Percentiles rank a stretch among this genome's conserved stretches.
Conservation (phyloP, 2,113 vertebrate genomes). For the Ellobius talpinus region DNA sequence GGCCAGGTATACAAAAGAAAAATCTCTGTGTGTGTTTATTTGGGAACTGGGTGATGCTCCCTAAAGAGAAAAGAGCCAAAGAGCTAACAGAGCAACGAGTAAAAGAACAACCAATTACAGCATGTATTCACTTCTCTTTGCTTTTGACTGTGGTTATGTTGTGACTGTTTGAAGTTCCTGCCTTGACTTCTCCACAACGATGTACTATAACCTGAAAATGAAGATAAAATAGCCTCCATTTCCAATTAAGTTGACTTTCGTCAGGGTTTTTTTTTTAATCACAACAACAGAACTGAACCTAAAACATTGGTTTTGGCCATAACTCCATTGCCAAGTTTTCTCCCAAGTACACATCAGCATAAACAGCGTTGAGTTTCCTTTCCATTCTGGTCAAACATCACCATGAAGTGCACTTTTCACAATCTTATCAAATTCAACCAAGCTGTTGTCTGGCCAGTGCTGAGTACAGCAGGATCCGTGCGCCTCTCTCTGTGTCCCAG, state of each 20-base stretch:
- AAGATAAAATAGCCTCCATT: not conserved
- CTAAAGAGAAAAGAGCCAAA: too few species aligned
- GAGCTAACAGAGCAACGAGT: too few species aligned
- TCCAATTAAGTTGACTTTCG: not conserved
- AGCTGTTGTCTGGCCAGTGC: not conserved
- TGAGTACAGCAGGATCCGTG: not conserved
- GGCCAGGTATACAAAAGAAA: too few species aligned
- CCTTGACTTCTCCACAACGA: not conserved
- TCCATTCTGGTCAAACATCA: not conserved
- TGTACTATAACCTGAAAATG: not conserved
- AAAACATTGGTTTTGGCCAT: not conserved
- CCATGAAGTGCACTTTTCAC: not conserved
- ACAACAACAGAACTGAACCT: not conserved
- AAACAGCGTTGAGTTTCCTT: not conserved
- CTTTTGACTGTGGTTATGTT: not conserved
- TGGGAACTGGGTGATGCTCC: too few species aligned
- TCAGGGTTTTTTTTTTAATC: not conserved
- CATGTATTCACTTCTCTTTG: not conserved
- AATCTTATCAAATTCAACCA: not conserved
- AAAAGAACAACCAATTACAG: too few species aligned
- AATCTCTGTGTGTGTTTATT: too few species aligned
- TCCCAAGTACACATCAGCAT: not conserved
- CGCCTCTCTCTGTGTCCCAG: not conserved
- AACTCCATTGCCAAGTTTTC: not conserved
- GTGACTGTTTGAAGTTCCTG: not conserved